Percentiles rank a stretch among this genome's conserved stretches.
These are phyloP conservation scores for Antigone vipio DNA, from an alignment of 2,113 vertebrate genomes.

Conservation along the genomic window DNA sequence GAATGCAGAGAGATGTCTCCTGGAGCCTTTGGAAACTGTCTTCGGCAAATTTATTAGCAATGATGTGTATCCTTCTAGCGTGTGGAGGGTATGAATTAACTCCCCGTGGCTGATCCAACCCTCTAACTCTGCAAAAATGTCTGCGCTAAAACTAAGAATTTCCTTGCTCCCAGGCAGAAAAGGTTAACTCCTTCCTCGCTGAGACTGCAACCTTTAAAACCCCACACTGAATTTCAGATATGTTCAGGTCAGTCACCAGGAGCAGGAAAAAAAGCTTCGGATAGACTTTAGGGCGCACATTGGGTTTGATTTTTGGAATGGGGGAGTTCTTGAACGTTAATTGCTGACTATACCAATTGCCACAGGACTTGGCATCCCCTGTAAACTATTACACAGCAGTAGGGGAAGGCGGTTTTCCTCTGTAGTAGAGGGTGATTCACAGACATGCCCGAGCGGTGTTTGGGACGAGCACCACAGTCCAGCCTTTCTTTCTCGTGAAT, in stretches of 20 bases:
- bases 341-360: background rate
- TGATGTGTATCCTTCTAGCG: background rate
- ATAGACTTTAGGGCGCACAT: background rate
- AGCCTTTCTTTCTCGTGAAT: background rate
- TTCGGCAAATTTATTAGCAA: background rate
- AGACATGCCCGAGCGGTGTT: background rate
- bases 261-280: background rate
- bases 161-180: background rate
- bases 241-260: background rate
- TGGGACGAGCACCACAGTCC: background rate
- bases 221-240: background rate
- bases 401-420: background rate
- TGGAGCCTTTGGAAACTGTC: background rate
- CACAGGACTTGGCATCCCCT: background rate
- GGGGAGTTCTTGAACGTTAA: background rate
- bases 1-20: background rate
- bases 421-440: background rate
- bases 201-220: background rate
- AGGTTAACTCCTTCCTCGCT: conserved; percentile 1
- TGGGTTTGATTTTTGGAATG: background rate
- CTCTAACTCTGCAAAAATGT: conserved; percentile 10
- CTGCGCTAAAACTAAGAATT: background rate
- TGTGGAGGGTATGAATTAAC: background rate
- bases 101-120: background rate
- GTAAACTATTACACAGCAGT: background rate